Evolutionary conservation across 2,113 vertebrate species (phyloP).

Genomic region (Laterallus jamaicensis): DNA sequence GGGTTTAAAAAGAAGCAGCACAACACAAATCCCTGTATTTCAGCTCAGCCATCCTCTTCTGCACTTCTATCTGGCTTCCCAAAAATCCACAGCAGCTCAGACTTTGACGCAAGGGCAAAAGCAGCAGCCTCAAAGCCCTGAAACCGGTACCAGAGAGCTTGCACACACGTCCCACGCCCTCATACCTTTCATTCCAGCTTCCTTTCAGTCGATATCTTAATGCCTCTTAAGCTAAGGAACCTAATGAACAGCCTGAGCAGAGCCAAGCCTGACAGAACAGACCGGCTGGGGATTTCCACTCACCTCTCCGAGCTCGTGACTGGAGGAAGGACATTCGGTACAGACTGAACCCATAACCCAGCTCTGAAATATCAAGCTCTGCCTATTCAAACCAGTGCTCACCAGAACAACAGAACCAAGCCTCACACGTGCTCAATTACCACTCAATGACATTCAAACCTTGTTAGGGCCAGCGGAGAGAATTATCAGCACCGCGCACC

Average conservation of each 20-base stretch:
- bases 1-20: not conserved
- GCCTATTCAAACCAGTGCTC: accelerated
- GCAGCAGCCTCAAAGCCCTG: not conserved
- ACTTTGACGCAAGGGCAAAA: not conserved
- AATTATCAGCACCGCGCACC: not conserved
- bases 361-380: accelerated
- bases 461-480: not conserved
- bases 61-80: not conserved
- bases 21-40: not conserved
- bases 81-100: not conserved
- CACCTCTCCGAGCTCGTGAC: not conserved
- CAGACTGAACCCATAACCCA: not conserved
- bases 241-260: constrained; percentile 1
- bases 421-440: accelerated
- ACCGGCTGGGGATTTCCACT: not conserved
- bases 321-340: not conserved
- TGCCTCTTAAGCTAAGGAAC: not conserved
- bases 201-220: not conserved
- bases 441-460: not conserved
- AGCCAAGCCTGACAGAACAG: not conserved
- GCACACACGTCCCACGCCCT: not conserved
- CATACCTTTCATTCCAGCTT: constrained; percentile 57
- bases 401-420: not conserved
- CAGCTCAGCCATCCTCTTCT: not conserved
- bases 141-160: not conserved